phyloP scores from a whole-genome alignment of 1,140 invertebrate genomes.

The Drosophila kurseongensis region DNA sequence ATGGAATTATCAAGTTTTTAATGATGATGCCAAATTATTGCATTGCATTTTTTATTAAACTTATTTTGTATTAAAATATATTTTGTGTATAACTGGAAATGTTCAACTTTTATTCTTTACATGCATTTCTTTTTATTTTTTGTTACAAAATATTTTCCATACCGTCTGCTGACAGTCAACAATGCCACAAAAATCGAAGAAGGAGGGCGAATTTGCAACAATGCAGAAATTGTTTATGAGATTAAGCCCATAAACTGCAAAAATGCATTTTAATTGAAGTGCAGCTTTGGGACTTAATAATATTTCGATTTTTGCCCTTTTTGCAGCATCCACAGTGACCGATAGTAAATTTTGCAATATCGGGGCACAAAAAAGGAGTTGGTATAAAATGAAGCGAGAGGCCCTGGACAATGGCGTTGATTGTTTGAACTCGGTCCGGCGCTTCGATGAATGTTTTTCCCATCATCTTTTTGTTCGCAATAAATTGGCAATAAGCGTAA shows the following conservation, averaged over 20 bases:
- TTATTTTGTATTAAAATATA: no score
- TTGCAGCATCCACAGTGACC: constrained; percentile 38
- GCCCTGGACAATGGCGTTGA: constrained; percentile 69
- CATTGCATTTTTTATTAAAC: not conserved
- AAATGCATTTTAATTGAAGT: constrained; percentile 84
- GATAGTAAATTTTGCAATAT: constrained; percentile 77
- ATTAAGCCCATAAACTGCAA: constrained; percentile 81
- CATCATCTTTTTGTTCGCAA: constrained; percentile 49
- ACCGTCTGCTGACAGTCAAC: constrained; percentile 61
- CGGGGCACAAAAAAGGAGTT: constrained; percentile 49
- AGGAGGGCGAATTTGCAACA: constrained; percentile 59
- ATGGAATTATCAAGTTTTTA: no score
- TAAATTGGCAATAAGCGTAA: constrained; percentile 79
- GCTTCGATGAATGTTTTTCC: constrained; percentile 53
- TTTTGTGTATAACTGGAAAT: no score
- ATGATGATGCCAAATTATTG: no score
- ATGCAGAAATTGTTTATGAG: constrained; percentile 82
- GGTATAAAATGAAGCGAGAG: constrained; percentile 56
- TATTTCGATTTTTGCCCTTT: constrained; percentile 40
- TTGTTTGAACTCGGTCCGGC: constrained; percentile 70
- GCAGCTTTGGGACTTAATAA: constrained; percentile 82
- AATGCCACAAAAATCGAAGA: constrained; percentile 23
- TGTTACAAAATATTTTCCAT: constrained; percentile 33
- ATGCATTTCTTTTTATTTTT: constrained; percentile 5
- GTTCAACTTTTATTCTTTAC: no score